Evolutionary conservation across 2,797 vertebrate genomes (phyloP), one percentile per base, ranked within the genome.

Genomic region (Pseudochirops cupreus): DNA sequence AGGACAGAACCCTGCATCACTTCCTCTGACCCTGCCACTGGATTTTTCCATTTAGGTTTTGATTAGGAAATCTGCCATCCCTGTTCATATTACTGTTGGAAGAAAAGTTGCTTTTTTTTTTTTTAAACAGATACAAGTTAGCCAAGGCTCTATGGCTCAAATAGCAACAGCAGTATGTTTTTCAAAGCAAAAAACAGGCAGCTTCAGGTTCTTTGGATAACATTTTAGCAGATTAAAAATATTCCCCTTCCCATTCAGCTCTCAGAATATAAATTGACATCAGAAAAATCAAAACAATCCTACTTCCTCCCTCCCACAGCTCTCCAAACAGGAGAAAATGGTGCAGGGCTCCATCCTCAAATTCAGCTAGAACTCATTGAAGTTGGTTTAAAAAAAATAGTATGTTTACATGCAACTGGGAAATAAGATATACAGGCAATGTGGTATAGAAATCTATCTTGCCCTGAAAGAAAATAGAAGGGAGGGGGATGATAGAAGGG

Each of bases 251-350:
- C 74, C 54, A 93, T 94, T 96, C 91, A 95, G 67, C 96, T 97
- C 87, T 90, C 91, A 92, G 52, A 94, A 28, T 87, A 55, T 58
- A 96, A 95, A 96, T 87, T 95, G 56, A 91, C 94, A 46, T 26
- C 39, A 54, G 91, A 93, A 97, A 97, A 96, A 94, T 89, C 93
- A 97, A 97, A 97, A 95, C 58, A 94, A 90, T 67, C 62, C 91
- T 53, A 21, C 52, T 46, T 57, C 28, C 33, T 93, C 92, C 53
- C 53, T 55, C 67, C 94, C 91, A 57, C 92, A 24, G 95, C 55
- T 94, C 52, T 54, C 59, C 93, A 82, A 82, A 91, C 52, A 58
- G 53, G 62, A 91, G 67, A 82, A 93, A 62, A 67, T 91, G 89
- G 59, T 90, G 16, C 91, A 57, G 62, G 90, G 95, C 55, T 91